Evolutionary conservation across 2,888 invertebrate genomes (phyloP).

Genomic region (Sepiola atlantica): DNA sequence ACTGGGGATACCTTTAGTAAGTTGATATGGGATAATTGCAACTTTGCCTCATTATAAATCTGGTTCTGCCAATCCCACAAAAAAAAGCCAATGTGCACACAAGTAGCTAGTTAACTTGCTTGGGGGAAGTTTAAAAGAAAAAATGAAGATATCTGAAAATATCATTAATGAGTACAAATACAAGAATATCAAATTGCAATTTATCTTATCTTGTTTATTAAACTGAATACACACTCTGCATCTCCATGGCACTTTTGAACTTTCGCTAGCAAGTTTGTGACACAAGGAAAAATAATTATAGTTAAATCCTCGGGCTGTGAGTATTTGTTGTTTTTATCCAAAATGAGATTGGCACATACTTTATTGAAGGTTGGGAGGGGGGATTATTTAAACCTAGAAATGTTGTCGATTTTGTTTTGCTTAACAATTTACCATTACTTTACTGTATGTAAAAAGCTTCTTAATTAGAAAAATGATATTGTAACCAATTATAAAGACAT

Average conservation of each 20-base stretch:
- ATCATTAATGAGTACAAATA: not conserved
- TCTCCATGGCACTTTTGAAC: not conserved
- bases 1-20: too few species aligned
- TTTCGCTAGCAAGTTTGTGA: not conserved
- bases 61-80: too few species aligned
- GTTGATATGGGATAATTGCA: too few species aligned
- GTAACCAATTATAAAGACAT: too few species aligned
- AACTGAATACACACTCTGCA: constrained; percentile 42
- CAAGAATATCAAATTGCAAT: not conserved
- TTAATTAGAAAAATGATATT: not conserved
- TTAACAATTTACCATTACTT: not conserved
- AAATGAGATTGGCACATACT: not conserved
- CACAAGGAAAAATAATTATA: not conserved
- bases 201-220: not conserved
- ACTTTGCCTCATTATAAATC: too few species aligned
- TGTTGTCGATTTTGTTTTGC: not conserved
- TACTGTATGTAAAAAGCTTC: not conserved
- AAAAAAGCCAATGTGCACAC: not conserved
- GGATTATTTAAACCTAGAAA: not conserved
- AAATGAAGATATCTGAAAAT: not conserved
- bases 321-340: not conserved
- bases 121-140: not conserved
- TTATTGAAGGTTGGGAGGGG: not conserved
- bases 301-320: not conserved
- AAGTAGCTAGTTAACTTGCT: not conserved